Base-by-base conservation (phyloP, 1,140 invertebrate genomes). In the Galendromus occidentalis region DNA sequence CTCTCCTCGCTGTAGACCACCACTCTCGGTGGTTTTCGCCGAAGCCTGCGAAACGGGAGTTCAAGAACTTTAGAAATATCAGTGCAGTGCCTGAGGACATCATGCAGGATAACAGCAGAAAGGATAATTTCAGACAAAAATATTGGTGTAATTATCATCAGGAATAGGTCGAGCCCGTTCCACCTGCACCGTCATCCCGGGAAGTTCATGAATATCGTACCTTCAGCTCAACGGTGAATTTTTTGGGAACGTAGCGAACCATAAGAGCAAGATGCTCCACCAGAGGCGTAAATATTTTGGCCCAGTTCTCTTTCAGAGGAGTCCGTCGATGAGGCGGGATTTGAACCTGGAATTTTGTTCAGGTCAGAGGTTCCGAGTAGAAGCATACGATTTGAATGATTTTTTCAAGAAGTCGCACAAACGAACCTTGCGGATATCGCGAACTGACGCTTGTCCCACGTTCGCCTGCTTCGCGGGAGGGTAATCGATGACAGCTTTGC, bases 231-330 rank as follows among this genome's bases (percentile, higher is more conserved):
- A 97, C 88, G 78, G 91, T 88, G 69, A 87, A 79, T 1, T 85
- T 84, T 79, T 88, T 93, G 45, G 93, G 78, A 77, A 98, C 98
- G 72, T 95, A 98, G 66, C 94, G 78, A 47, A 98, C 85, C 79
- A 98, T 89, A 17, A 98, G 77, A 68, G 94, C 82, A 39, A 99
- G 78, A 76, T 98, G 87, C 75, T 98, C 91, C 5, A 98, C 93
- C 29, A 98, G 81, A 0, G 94, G 93, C 64, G 86, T 88, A 72
- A 94, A 95, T 70, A 99, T 93, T 77, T 97, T 93, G 75, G 91
- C 79, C 95, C 95, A 99, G 73, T 89, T 90, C 73, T 95, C 86
- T 78, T 95, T 95, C 1, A 99, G 73, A 17, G 93, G 91, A 33
- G 87, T 86, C 71, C 92, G 93, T 75, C 95, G 83, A 75, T 83